phyloP scores from a whole-genome alignment of 2,113 vertebrate genomes.

The Phoenicopterus ruber region DNA sequence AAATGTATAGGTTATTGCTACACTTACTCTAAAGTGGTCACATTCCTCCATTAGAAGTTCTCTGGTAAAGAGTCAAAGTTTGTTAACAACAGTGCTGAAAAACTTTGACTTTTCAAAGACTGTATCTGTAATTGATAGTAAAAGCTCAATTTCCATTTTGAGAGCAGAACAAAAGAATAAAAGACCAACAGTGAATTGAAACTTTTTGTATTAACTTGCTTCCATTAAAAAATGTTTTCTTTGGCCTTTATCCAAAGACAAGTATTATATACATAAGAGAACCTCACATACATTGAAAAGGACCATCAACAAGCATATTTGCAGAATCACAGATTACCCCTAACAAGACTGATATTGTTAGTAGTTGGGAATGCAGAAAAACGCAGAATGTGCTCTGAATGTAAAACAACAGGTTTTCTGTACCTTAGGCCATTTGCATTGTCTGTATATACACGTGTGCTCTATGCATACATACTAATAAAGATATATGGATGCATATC shows the following conservation, averaged over 20 bases:
- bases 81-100: background rate
- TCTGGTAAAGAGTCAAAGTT: background rate
- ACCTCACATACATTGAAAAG: background rate
- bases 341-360: background rate
- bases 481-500: background rate
- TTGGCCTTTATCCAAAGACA: background rate
- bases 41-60: background rate
- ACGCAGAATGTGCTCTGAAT: background rate
- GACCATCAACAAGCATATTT: background rate
- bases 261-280: background rate
- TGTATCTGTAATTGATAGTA: background rate
- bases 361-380: background rate
- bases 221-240: background rate
- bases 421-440: background rate
- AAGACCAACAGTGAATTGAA: background rate
- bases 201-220: background rate
- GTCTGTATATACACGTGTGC: fast-evolving
- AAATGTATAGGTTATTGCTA: background rate
- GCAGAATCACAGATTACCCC: background rate
- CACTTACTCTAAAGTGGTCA: background rate
- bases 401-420: background rate
- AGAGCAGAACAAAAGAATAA: background rate
- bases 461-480: background rate
- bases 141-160: background rate
- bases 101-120: background rate